Base-by-base conservation (phyloP, 2,797 vertebrate genomes). In the Siniperca scherzeri region DNA sequence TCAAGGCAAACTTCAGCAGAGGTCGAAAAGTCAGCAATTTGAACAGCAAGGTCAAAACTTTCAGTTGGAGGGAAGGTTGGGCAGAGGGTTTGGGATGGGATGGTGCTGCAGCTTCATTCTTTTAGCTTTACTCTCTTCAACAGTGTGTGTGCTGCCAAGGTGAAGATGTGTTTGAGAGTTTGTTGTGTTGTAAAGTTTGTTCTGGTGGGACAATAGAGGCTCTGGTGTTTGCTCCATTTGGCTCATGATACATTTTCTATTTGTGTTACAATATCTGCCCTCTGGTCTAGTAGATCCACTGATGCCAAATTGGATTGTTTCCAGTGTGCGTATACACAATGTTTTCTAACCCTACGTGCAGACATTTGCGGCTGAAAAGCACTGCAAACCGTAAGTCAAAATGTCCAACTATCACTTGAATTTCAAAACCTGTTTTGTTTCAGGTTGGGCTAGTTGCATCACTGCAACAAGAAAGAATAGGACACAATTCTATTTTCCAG, bases 21-120 rank as follows among this genome's bases (percentile, higher is more conserved):
- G 91, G 92, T 92, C 79, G 33, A 64, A 69, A 85, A 79, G 90
- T 87, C 87, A 85, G 59, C 33, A 57, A 81, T 88, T 77, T 83
- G 57, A 90, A 91, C 81, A 83, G 64, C 82, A 27, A 83, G 87
- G 92, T 89, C 82, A 89, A 79, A 84, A 78, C 88, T 78, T 89
- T 88, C 83, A 86, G 86, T 64, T 73, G 25, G 66, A 69, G 80
- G 74, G 70, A 70, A 83, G 74, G 60, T 61, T 71, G 60, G 67
- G 56, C 52, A 38, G 84, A 65, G 65, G 55, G 68, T 73, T 33
- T 69, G 74, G 57, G 71, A 52, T 57, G 68, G 68, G 82, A 70
- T 53, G 61, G 67, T 64, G 65, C 77, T 60, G 68, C 64, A 42
- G 50, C 60, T 79, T 73, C 40, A 82, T 78, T 82, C 60, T 67